Evolutionary conservation across 2,888 invertebrate species (phyloP), one percentile per base, ranked within the genome.

Genomic region (Zonitis immaculata): DNA sequence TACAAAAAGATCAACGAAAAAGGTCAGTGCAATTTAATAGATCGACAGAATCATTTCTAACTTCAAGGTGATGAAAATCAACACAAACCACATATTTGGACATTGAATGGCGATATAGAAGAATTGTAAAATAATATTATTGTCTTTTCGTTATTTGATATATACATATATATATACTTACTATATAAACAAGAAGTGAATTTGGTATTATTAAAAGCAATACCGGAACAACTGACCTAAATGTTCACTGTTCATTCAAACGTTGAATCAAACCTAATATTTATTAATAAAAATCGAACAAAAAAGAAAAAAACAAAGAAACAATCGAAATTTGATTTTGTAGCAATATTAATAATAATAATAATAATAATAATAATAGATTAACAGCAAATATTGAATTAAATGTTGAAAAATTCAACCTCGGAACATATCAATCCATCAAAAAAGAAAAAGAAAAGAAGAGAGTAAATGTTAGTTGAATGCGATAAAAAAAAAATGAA

Each of bases 181-280:
- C n/a, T n/a, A n/a, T n/a, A n/a, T 9, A 8, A 2, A 35, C 35
- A 8, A 35, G 35, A 16, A 32, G 12, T 6, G 6, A 11, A 9
- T 35, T 35, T 35, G 35, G 16, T 35, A 35, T 16, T 16, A 16
- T 16, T 16, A 35, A 35, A 35, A 35, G 35, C 54, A 54, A 47
- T 51, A 51, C 47, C 51, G 54, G 51, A 54, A 54, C 54, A 48
- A 44, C 42, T 51, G 54, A 54, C 54, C 54, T 54, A 54, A 39
- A 54, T 54, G 54, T 54, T 54, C 54, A 54, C 51, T 54, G 54
- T 54, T 51, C 44, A 28, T 28, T 51, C 47, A 44, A 47, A 51
- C 43, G 43, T 53, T 45, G 16, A 35, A 35, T 30, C 35, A 18
- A 35, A 35, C 9, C 18, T 18, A 18, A 35, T 35, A 35, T 3